Percentiles rank a stretch among this genome's conserved stretches.
Evolutionary conservation across 2,797 vertebrate species (phyloP).

Genomic region (Gymnopithys bicolor): DNA sequence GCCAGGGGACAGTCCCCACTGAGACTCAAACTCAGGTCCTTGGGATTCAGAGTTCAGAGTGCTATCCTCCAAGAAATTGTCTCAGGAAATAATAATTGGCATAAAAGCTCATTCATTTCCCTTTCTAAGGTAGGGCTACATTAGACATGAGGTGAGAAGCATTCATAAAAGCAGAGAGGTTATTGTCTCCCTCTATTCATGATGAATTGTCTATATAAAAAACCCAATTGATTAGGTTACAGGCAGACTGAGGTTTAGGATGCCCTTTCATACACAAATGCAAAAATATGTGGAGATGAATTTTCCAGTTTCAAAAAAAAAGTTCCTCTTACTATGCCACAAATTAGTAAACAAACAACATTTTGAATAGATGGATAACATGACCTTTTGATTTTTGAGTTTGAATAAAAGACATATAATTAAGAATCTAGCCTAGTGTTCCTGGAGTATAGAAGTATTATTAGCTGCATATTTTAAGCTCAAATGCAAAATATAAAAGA

Average conservation of each 20-base stretch:
- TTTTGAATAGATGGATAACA: background rate
- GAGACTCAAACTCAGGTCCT: too few species aligned
- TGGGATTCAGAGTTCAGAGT: too few species aligned
- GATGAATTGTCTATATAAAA: background rate
- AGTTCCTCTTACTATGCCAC: background rate
- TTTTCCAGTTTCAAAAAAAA: background rate
- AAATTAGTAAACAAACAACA: background rate
- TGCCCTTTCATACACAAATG: rapidly evolving
- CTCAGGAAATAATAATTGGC: background rate
- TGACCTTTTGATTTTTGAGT: background rate
- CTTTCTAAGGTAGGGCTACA: background rate
- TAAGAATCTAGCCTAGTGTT: background rate
- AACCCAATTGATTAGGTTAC: background rate
- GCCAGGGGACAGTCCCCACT: too few species aligned
- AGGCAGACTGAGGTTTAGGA: background rate
- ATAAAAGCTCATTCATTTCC: background rate
- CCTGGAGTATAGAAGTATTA: background rate
- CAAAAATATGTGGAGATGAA: background rate
- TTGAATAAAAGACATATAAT: background rate
- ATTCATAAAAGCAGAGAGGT: background rate
- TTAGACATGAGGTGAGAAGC: background rate
- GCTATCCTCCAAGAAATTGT: background rate
- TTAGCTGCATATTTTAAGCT: background rate
- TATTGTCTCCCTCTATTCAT: background rate
- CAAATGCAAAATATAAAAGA: background rate